Evolutionary conservation across 2,113 vertebrate species (phyloP), one percentile per base, ranked within the genome.

Genomic region (Fulmarus glacialis): DNA sequence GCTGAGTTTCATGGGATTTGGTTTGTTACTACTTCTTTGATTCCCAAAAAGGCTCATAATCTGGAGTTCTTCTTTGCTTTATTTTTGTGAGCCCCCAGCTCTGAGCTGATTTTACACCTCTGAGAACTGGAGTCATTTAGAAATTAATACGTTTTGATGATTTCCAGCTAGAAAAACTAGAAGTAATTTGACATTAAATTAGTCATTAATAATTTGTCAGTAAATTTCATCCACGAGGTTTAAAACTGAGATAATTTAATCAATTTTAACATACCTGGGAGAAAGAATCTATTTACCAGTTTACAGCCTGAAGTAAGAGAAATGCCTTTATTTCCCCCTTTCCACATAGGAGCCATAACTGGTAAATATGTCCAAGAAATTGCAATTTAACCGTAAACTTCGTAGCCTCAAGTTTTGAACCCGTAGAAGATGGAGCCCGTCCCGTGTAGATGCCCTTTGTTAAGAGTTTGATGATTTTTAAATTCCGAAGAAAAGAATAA

Each of bases 141-240:
- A 15, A 77, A 83, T 53, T 0, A 16, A 11, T 8, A 1, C 0
- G 0, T 40, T 59, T 30, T 24, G 32, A 4, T 24, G n/a, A 8
- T 63, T 87, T 56, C 40, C 73, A 68, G 32, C 12, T 32, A 48
- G 40, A 21, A 73, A 85, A 56, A 16, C 10, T 22, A 24, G 40
- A 43, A 70, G 83, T 7, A 30, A 34, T 60, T 73, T 40, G 55
- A 50, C 10, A 11, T 63, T 70, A 5, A 62, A 30, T 26, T 4
- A 32, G 17, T 18, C 34, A 2, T 34, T 34, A n/a, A 26, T 21
- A 32, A 59, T 70, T 55, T 43, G 24, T n/a, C 60, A 27, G 36
- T 8, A 12, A n/a, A 27, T 38, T 82, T 53, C 16, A 15, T 66
- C 60, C 5, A 0, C 2, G 30, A 43, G 8, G 42, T 43, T 45